phyloP scores from a whole-genome alignment of 1,140 invertebrate genomes.

The Sitobion miscanthi region DNA sequence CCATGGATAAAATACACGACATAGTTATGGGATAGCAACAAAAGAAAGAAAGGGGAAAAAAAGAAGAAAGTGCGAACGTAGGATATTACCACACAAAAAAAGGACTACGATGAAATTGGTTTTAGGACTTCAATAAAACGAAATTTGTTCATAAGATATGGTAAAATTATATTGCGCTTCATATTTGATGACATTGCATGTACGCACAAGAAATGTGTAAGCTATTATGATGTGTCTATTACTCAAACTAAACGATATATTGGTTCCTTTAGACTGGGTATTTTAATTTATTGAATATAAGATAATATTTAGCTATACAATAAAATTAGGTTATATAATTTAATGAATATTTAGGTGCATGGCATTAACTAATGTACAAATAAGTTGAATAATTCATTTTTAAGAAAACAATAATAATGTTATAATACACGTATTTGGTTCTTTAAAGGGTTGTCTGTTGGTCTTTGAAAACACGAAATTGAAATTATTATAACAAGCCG shows the following conservation, averaged over 20 bases:
- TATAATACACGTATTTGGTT: not conserved
- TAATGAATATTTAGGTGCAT: not conserved
- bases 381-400: not conserved
- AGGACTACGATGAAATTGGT: constrained; percentile 26
- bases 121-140: not conserved
- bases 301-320: not conserved
- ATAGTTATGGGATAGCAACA: constrained; percentile 4
- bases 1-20: not conserved
- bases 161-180: not conserved
- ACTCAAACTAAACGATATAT: not conserved
- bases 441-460: not conserved
- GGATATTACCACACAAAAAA: constrained; percentile 31
- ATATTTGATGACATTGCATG: not conserved
- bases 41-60: not conserved
- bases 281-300: not conserved
- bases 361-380: not conserved
- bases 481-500: not conserved
- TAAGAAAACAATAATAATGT: not conserved
- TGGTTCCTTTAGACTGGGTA: not conserved
- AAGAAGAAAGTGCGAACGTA: not conserved
- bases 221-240: not conserved
- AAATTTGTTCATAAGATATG: not conserved
- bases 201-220: not conserved
- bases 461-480: not conserved
- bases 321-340: not conserved